Evolutionary conservation across 2,888 invertebrate species (phyloP).

Genomic region (Diploptera punctata): DNA sequence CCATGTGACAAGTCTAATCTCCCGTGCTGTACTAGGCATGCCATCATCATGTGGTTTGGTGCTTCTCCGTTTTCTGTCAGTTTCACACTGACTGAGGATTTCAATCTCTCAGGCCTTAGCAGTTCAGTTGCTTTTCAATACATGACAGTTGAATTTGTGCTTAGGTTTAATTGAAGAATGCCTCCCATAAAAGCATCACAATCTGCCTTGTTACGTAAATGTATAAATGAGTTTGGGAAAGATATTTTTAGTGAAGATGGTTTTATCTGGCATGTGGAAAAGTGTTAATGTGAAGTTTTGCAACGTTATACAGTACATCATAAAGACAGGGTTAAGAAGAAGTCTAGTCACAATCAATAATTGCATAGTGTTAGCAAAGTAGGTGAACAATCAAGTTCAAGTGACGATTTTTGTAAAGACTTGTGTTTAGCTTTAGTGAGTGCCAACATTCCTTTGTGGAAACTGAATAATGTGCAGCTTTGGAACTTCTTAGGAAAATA

Average conservation of each 20-base stretch:
- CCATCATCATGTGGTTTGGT: no score
- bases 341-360: no score
- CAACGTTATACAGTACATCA: not conserved
- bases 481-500: no score
- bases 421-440: conserved; percentile 15
- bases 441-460: no score
- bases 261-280: conserved; percentile 1
- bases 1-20: not conserved
- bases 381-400: no score
- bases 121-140: not conserved
- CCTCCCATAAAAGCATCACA: not conserved
- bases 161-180: not conserved
- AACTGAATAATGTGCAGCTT: no score
- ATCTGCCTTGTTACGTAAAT: not conserved
- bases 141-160: not conserved
- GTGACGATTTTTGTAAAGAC: not conserved
- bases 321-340: conserved; percentile 12
- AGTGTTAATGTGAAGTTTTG: not conserved
- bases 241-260: no score
- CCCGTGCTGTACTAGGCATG: not conserved
- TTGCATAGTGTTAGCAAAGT: not conserved
- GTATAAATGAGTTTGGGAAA: no score
- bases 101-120: no score
- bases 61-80: no score
- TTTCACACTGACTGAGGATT: no score